Percentiles rank a stretch among this genome's conserved stretches.
phyloP scores from a whole-genome alignment of 1,140 invertebrate genomes.

The Drosophila sproati region DNA sequence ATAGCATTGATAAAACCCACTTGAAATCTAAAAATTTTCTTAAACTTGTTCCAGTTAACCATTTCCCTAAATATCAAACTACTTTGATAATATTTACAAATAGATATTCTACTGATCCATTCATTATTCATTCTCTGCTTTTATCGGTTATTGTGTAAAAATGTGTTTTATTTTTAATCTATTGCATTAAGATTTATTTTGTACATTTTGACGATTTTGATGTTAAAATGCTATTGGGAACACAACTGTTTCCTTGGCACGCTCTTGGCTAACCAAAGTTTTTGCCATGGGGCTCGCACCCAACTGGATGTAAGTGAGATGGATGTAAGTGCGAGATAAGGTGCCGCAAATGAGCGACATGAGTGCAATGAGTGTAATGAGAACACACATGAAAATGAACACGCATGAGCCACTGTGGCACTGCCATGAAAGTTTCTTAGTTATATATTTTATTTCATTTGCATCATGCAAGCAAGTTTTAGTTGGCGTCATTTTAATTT shows the following conservation, averaged over 20 bases:
- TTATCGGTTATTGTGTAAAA: neutral
- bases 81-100: too few species aligned
- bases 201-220: neutral
- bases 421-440: slow-evolving; percentile 28
- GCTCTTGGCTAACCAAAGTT: slow-evolving; percentile 7
- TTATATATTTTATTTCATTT: slow-evolving; percentile 45
- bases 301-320: slow-evolving; percentile 17
- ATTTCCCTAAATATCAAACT: neutral
- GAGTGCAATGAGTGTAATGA: slow-evolving; percentile 5
- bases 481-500: slow-evolving; percentile 50
- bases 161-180: neutral
- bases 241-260: slow-evolving; percentile 5
- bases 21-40: too few species aligned
- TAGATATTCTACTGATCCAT: too few species aligned
- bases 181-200: neutral
- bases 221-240: neutral
- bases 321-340: slow-evolving; percentile 21
- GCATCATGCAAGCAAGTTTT: slow-evolving; percentile 27
- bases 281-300: neutral
- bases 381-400: slow-evolving; percentile 18
- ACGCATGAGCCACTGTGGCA: slow-evolving; percentile 17
- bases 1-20: neutral
- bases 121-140: neutral
- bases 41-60: neutral
- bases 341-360: slow-evolving; percentile 29